Percentiles rank a stretch among this genome's conserved stretches.
Conservation (phyloP, 2,113 vertebrate species). For the Picathartes gymnocephalus region DNA sequence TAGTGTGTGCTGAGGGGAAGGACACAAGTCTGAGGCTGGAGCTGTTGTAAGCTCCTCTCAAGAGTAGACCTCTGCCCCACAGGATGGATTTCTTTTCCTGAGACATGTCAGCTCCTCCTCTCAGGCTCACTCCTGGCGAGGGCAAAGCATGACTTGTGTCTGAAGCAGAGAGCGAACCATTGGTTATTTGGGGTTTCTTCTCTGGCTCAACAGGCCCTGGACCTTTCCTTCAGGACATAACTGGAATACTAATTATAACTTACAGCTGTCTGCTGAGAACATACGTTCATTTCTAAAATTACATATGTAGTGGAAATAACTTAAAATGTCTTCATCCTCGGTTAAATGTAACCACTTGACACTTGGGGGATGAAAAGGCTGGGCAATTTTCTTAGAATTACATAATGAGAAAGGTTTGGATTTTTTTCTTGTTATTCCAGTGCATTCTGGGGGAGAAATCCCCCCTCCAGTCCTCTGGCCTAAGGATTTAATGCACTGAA, state of each 20-base stretch:
- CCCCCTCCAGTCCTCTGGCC: not conserved
- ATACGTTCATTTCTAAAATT: not conserved
- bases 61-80: not conserved
- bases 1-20: not conserved
- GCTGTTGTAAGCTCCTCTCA: not conserved
- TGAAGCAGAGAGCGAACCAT: not conserved
- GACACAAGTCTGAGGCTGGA: not conserved
- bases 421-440: not conserved
- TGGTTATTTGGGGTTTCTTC: not conserved
- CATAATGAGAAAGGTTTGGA: not conserved
- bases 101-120: not conserved
- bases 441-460: not conserved
- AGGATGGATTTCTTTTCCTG: not conserved
- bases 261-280: not conserved
- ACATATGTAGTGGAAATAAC: not conserved
- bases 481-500: not conserved
- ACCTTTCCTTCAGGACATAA: not conserved
- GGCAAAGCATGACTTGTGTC: rapidly evolving
- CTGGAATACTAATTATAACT: not conserved
- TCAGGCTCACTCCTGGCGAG: rapidly evolving
- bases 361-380: not conserved
- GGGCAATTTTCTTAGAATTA: not conserved
- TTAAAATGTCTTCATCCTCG: not conserved
- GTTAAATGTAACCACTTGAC: not conserved
- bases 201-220: not conserved